Evolutionary conservation across 2,113 vertebrate genomes (phyloP).

Genomic region (Perca fluviatilis): DNA sequence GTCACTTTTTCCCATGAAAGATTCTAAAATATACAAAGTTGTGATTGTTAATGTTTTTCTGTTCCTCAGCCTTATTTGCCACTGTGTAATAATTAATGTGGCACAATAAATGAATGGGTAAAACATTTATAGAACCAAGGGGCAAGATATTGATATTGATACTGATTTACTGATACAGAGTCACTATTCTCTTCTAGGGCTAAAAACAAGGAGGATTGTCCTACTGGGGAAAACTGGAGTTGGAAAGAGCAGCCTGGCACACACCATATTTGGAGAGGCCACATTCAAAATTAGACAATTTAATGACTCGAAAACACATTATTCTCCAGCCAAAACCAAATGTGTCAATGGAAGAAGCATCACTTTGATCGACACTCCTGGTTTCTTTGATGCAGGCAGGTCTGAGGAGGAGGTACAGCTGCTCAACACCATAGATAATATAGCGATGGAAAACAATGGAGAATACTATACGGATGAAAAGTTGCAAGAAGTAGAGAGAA

Average conservation of each 20-base stretch:
- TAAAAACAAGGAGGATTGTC: constrained; percentile 12
- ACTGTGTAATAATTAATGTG: background rate
- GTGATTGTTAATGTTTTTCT: too few species aligned
- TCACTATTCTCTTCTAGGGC: background rate
- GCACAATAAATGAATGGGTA: background rate
- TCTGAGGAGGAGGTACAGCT: constrained; percentile 38
- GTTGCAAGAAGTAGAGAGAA: background rate
- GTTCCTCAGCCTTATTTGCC: background rate
- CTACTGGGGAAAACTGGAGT: constrained; percentile 47
- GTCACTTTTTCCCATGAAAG: too few species aligned
- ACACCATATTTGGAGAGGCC: constrained; percentile 37
- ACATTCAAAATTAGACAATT: background rate
- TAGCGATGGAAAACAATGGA: background rate
- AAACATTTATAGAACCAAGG: background rate
- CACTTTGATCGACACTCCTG: constrained; percentile 42
- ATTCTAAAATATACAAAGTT: too few species aligned
- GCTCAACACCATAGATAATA: constrained; percentile 35
- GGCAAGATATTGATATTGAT: too few species aligned
- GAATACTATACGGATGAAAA: constrained; percentile 31
- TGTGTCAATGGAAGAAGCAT: constrained; percentile 26
- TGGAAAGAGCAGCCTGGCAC: constrained; percentile 54
- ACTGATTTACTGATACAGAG: background rate
- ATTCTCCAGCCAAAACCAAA: background rate
- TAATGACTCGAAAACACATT: background rate
- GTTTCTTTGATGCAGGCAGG: background rate